Percentiles rank a stretch among this genome's conserved stretches.
Conservation (phyloP, 2,888 invertebrate species). For the Archips xylosteana region DNA sequence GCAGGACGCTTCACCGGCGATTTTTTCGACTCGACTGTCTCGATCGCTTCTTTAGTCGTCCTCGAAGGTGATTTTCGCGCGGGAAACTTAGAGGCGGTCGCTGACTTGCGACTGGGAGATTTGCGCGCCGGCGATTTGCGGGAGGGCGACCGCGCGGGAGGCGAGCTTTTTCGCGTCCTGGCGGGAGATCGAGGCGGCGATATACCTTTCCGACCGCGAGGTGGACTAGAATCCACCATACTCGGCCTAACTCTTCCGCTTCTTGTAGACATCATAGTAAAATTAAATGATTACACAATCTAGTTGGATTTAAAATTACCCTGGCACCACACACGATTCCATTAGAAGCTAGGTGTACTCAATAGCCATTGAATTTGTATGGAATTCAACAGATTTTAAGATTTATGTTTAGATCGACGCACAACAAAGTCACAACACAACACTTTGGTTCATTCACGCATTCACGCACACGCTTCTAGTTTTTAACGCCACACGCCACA, state of each 20-base stretch:
- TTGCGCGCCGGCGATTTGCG: constrained; percentile 83
- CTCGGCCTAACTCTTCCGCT: constrained; percentile 71
- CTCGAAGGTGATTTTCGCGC: constrained; percentile 78
- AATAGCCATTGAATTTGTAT: constrained; percentile 35
- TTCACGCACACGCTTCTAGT: constrained; percentile 57
- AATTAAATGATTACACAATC: constrained; percentile 44
- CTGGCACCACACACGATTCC: constrained; percentile 68
- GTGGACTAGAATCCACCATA: constrained; percentile 69
- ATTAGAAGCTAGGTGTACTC: constrained; percentile 48
- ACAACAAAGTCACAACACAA: constrained; percentile 48
- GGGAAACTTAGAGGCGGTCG: constrained; percentile 63
- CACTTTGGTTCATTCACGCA: constrained; percentile 53
- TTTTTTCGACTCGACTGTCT: constrained; percentile 52
- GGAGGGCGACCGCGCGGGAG: constrained; percentile 67
- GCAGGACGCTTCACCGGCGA: constrained; percentile 71
- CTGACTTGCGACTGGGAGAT: constrained; percentile 78
- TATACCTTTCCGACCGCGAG: constrained; percentile 68
- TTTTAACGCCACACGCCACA: constrained; percentile 55
- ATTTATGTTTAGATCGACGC: constrained; percentile 47
- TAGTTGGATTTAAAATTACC: constrained; percentile 66
- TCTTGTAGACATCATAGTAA: constrained; percentile 72
- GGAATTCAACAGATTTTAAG: constrained; percentile 38
- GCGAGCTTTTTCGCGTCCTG: constrained; percentile 73
- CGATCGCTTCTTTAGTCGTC: constrained; percentile 61
- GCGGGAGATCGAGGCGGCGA: constrained; percentile 80